A percentile compares a stretch with the other conserved stretches of the same genome.
Conservation (phyloP, 2,797 vertebrate species). For the Psittacula echo region DNA sequence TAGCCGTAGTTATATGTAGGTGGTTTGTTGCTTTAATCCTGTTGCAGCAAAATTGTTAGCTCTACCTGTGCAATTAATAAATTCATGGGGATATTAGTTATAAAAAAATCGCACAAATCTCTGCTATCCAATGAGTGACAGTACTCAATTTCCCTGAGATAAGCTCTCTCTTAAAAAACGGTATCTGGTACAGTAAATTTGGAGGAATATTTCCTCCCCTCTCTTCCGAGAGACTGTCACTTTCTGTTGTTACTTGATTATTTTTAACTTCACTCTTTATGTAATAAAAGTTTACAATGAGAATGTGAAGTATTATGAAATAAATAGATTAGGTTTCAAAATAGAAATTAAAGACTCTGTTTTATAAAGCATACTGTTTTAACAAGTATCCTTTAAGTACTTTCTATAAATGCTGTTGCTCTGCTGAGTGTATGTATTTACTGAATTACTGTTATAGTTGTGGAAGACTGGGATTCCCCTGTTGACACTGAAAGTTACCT, state of each 20-base stretch:
- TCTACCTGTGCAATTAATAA: constrained; percentile 1
- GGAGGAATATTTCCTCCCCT: not conserved
- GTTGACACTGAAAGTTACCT: not conserved
- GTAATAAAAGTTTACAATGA: constrained; percentile 7
- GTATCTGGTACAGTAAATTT: not conserved
- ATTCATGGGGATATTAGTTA: constrained; percentile 31
- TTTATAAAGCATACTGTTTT: not conserved
- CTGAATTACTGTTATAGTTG: not conserved
- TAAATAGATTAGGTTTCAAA: not conserved
- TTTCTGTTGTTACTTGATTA: not conserved
- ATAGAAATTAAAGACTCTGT: constrained; percentile 37
- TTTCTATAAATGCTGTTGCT: not conserved
- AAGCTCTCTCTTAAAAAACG: not conserved
- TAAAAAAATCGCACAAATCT: constrained; percentile 25
- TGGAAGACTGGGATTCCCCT: not conserved
- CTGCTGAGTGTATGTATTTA: not conserved
- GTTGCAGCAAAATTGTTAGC: not conserved
- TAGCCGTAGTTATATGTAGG: not conserved
- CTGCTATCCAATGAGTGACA: not conserved
- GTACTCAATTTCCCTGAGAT: not conserved
- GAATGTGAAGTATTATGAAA: not conserved
- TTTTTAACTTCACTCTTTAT: not conserved
- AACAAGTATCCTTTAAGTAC: not conserved
- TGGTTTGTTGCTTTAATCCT: not conserved
- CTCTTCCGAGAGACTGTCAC: not conserved